These are phyloP conservation scores for Sarcophaga caerulescens DNA, from an alignment of 2,888 invertebrate genomes.

Conservation along the genomic window DNA sequence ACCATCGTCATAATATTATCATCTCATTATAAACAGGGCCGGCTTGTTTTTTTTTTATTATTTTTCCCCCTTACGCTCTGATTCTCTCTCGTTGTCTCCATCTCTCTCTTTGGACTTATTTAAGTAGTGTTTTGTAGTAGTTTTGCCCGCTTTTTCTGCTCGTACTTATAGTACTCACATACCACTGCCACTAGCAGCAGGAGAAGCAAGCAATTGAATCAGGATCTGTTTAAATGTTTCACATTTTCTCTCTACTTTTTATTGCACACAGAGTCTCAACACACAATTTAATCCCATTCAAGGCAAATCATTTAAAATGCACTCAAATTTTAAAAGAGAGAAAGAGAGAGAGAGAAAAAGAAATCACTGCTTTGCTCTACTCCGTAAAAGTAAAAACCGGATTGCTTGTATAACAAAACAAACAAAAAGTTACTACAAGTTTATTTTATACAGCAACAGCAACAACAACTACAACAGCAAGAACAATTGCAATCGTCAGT, in stretches of 20 bases:
- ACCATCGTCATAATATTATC: slow-evolving; percentile 54
- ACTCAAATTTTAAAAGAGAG: slow-evolving; percentile 25
- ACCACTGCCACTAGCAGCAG: background rate
- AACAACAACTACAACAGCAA: background rate
- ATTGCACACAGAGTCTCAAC: background rate
- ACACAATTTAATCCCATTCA: slow-evolving; percentile 48
- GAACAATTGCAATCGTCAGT: too few species aligned
- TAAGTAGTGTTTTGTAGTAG: background rate
- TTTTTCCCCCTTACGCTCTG: background rate
- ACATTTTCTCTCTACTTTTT: background rate
- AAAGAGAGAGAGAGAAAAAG: background rate
- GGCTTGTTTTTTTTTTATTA: background rate
- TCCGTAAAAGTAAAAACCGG: background rate
- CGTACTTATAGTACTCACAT: background rate
- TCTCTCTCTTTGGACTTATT: background rate
- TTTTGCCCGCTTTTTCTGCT: background rate
- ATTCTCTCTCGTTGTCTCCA: background rate
- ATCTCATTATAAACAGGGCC: slow-evolving; percentile 55
- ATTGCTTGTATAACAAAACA: background rate
- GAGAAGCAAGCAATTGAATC: slow-evolving; percentile 2
- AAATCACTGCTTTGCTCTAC: slow-evolving; percentile 28
- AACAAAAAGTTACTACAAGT: slow-evolving; percentile 13
- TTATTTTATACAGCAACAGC: background rate
- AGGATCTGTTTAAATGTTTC: background rate
- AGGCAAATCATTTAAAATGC: slow-evolving; percentile 63